These are phyloP conservation scores for Hippoglossus stenolepis DNA, from an alignment of 2,113 vertebrate species.

Conservation along the genomic window DNA sequence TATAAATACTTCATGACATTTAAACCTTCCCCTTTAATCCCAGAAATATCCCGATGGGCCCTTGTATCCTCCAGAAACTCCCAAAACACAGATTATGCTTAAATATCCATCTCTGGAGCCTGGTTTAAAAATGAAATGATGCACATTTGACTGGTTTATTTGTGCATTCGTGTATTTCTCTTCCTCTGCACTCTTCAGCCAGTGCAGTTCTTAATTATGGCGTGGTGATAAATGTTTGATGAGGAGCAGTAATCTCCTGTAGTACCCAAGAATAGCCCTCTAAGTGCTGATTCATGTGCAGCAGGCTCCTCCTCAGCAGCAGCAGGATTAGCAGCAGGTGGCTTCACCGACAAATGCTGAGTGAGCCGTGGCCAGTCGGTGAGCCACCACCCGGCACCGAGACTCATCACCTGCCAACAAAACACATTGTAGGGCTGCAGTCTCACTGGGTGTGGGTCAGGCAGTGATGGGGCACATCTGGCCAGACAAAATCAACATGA, in stretches of 20 bases:
- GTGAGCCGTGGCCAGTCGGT: conserved; percentile 1
- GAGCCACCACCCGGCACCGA: not conserved
- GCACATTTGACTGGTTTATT: not conserved
- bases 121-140: not conserved
- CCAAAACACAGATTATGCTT: not conserved
- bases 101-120: not conserved
- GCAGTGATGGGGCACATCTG: too few relatives aligned
- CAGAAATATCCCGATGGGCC: too few relatives aligned
- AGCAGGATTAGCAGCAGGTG: conserved; percentile 66
- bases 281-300: conserved; percentile 70
- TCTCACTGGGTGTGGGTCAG: too few relatives aligned
- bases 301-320: conserved; percentile 26
- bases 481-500: too few relatives aligned
- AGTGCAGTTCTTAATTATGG: conserved; percentile 43
- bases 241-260: conserved; percentile 65
- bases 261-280: conserved; percentile 61
- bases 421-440: too few relatives aligned
- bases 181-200: conserved; percentile 2
- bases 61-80: too few relatives aligned
- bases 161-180: not conserved
- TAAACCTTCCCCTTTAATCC: too few relatives aligned
- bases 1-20: too few relatives aligned
- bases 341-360: conserved; percentile 40
- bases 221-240: conserved; percentile 73
- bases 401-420: not conserved